A percentile compares a stretch with the other conserved stretches of the same genome.
phyloP scores from a whole-genome alignment of 2,797 vertebrate genomes.

The Chaetophractus vellerosus region DNA sequence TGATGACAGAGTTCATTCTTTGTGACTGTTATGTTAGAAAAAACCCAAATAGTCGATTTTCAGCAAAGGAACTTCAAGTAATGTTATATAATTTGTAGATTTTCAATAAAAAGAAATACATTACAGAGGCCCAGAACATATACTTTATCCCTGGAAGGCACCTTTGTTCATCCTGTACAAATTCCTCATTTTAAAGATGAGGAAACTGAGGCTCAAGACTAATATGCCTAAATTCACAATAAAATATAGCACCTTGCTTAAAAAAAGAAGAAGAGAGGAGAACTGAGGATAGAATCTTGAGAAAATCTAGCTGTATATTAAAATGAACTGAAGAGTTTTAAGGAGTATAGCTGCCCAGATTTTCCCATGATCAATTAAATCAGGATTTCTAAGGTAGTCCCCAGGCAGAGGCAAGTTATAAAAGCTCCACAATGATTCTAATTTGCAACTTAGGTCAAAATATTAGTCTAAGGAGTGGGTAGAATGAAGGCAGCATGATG shows the following conservation, averaged over 20 bases:
- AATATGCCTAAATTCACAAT: constrained; percentile 2
- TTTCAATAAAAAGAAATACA: constrained; percentile 1
- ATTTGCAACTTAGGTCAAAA: background rate
- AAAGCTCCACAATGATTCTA: background rate
- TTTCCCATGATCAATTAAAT: background rate
- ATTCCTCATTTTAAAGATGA: constrained; percentile 40
- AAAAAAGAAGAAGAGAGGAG: background rate
- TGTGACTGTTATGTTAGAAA: constrained; percentile 20
- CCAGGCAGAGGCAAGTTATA: background rate
- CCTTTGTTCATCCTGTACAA: background rate
- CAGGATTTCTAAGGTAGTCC: background rate
- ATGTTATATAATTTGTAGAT: background rate
- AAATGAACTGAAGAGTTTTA: background rate
- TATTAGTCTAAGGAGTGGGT: background rate
- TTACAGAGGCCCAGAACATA: background rate
- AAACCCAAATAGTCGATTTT: background rate
- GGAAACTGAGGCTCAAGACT: background rate
- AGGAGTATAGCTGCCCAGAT: background rate
- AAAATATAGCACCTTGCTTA: background rate
- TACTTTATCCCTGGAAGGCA: background rate
- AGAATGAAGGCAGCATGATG: background rate
- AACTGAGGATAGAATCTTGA: background rate
- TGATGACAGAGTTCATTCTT: background rate
- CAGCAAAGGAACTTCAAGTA: background rate
- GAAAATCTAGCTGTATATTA: background rate